Evolutionary conservation across 2,888 invertebrate genomes (phyloP), one percentile per base, ranked within the genome.

Genomic region (Nebria brevicollis): DNA sequence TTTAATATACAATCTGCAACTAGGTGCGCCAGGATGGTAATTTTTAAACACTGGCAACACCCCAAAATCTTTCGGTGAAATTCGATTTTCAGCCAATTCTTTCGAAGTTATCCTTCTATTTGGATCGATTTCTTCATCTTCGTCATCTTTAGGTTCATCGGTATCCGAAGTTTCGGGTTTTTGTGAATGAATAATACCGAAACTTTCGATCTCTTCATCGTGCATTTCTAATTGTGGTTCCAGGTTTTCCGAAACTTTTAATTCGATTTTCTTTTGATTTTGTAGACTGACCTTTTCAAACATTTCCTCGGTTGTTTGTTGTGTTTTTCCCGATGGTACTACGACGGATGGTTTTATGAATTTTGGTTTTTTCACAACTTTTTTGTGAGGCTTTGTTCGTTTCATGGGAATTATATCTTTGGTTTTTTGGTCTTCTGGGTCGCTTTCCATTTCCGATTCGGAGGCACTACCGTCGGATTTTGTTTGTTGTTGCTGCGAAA

Each of bases 1-100:
- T 88, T 98, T 98, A 41, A 98, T 93, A 86, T 98, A 98, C n/a
- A 98, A 89, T 83, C 97, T 93, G 90, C 94, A 93, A 25, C 95
- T 95, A 4, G 95, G 94, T 77, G 93, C 92, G 0, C 98, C 98
- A 8, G 93, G 91, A 83, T 94, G 92, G 88, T 98, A 98, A 86
- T 96, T 96, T 87, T 95, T 96, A 86, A 95, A 98, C 25, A 97
- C 94, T 5, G 96, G 92, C 83, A 97, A 88, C 25, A 93, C 88
- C 86, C 92, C 92, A 88, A 95, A 93, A 87, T 96, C 95, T 86
- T 92, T 93, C 73, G 90, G 89, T 2, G 94, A 92, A 83, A 97
- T 91, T 87, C 93, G 93, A 84, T 95, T 95, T 64, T 90, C 89
- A 78, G 91, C 89, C 65, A 96, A 88, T 87, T 95, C 93, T 84